Evolutionary conservation across 2,113 vertebrate species (phyloP).

Genomic region (Peromyscus polionotus): DNA sequence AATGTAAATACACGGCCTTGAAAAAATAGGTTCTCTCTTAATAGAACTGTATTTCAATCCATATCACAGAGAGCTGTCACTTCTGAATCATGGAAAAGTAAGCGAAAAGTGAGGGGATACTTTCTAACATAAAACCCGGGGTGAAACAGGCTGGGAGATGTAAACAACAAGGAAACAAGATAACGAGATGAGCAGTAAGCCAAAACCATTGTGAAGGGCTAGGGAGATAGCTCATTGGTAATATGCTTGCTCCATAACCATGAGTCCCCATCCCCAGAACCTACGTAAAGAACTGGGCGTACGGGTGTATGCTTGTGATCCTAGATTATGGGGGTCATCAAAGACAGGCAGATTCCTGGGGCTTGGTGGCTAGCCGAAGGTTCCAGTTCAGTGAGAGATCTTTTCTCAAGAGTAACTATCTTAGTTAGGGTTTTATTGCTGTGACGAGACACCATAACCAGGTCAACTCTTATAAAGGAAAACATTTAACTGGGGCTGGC

Average conservation of each 20-base stretch:
- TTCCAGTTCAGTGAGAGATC: background rate
- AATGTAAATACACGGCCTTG: background rate
- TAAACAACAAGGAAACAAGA: background rate
- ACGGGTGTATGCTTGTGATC: background rate
- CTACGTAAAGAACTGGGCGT: background rate
- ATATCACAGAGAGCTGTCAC: background rate
- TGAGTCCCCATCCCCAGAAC: background rate
- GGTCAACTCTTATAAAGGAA: background rate
- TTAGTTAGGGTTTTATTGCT: background rate
- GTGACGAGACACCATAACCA: background rate
- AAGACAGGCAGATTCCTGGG: background rate
- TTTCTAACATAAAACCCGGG: background rate
- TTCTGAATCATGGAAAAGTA: background rate
- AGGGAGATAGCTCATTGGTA: background rate
- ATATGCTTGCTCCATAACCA: background rate
- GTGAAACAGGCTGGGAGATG: background rate
- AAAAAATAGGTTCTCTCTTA: background rate
- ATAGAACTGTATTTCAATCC: background rate
- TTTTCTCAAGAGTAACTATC: background rate
- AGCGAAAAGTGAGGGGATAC: background rate
- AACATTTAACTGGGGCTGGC: background rate
- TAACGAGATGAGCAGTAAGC: background rate
- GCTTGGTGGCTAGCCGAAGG: background rate
- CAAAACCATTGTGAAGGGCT: background rate
- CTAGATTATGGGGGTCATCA: background rate